A percentile compares a stretch with the other conserved stretches of the same genome.
Conservation (phyloP, 64 coral and sea anemone species). For the Porites australiensis region DNA sequence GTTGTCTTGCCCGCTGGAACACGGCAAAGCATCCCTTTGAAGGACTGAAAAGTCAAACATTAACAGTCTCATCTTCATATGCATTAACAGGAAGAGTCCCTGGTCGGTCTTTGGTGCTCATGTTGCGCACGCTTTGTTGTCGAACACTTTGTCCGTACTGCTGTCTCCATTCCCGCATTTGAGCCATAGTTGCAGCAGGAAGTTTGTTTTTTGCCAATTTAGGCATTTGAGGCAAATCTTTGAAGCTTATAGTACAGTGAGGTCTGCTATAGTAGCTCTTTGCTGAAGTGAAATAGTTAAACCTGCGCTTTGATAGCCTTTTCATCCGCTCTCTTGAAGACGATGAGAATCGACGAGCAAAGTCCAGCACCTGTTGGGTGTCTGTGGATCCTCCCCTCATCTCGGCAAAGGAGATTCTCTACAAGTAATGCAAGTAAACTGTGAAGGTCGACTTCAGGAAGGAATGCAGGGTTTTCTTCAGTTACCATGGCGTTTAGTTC, state of each 20-base stretch:
- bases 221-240: constrained; percentile 27
- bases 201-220: constrained; percentile 16
- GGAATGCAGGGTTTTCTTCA: constrained; percentile 25
- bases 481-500: constrained; percentile 4
- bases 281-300: constrained; percentile 45
- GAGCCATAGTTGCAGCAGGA: not conserved
- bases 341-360: constrained; percentile 54
- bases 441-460: not conserved
- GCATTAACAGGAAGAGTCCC: constrained; percentile 58
- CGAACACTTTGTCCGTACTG: constrained; percentile 50
- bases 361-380: constrained; percentile 44
- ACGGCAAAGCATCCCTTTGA: not conserved
- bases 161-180: constrained; percentile 30
- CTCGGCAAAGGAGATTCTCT: constrained; percentile 53
- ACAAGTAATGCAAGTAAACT: constrained; percentile 45
- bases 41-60: constrained; percentile 5
- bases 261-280: constrained; percentile 43
- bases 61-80: constrained; percentile 29
- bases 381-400: constrained; percentile 58
- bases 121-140: constrained; percentile 62
- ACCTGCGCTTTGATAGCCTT: constrained; percentile 44
- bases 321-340: constrained; percentile 44
- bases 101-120: constrained; percentile 65
- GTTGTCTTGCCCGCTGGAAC: not conserved
- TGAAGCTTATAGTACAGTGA: constrained; percentile 38